These are phyloP conservation scores for Netelia virgata DNA, from an alignment of 2,888 invertebrate species.

Conservation along the genomic window DNA sequence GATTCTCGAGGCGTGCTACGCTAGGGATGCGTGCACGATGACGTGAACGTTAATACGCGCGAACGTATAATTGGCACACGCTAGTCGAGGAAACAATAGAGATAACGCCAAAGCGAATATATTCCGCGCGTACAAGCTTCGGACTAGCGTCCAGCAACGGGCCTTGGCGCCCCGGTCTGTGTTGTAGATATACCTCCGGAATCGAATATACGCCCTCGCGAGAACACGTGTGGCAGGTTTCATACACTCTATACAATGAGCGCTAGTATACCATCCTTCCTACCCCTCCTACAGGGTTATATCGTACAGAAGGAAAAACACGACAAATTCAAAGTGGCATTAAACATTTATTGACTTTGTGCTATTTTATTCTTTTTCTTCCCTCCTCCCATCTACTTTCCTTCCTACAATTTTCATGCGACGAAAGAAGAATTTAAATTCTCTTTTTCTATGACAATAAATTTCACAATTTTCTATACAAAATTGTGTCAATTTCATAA, in stretches of 20 bases:
- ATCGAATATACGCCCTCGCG: constrained; percentile 5
- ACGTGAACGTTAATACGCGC: constrained; percentile 60
- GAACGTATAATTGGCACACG: constrained; percentile 60
- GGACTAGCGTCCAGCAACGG: background rate
- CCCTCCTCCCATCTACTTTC: background rate
- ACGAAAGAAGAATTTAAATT: too few species aligned
- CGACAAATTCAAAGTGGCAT: constrained; percentile 32
- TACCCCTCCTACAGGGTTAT: background rate
- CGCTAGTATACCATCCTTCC: background rate
- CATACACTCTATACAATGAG: constrained; percentile 16
- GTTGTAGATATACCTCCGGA: constrained; percentile 1
- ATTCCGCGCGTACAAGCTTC: constrained; percentile 26
- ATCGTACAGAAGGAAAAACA: constrained; percentile 18
- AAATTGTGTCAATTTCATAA: background rate
- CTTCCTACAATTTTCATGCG: background rate
- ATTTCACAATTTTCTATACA: background rate
- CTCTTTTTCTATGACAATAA: too few species aligned
- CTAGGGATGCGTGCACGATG: constrained; percentile 36
- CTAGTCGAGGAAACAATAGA: constrained; percentile 46
- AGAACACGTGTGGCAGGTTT: constrained; percentile 12
- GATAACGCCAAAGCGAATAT: constrained; percentile 50
- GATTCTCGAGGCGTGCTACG: constrained; percentile 27
- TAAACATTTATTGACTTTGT: constrained; percentile 11
- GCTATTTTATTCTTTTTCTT: background rate
- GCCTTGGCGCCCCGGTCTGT: background rate